A percentile compares a stretch with the other conserved stretches of the same genome.
Evolutionary conservation across 1,140 invertebrate species (phyloP).

Genomic region (Homalodisca vitripennis): DNA sequence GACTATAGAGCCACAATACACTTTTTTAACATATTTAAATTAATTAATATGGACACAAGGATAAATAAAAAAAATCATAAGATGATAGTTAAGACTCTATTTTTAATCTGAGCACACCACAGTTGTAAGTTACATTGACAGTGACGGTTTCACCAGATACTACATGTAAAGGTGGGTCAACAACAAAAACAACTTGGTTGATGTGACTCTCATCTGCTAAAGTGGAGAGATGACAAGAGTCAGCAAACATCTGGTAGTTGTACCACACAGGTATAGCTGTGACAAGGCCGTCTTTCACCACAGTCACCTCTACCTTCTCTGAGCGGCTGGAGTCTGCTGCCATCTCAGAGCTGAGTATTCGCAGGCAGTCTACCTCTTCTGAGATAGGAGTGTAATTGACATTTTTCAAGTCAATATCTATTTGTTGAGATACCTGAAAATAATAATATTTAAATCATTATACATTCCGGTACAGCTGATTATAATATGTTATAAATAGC

Average conservation of each 20-base stretch:
- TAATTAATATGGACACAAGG: no score
- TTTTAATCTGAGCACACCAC: neutral
- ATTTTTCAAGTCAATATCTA: neutral
- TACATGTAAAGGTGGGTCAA: conserved; percentile 2
- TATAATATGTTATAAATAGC: neutral
- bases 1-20: no score
- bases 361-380: neutral
- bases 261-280: neutral
- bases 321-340: neutral
- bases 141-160: neutral
- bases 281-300: neutral
- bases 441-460: neutral
- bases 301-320: neutral
- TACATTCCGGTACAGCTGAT: neutral
- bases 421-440: neutral
- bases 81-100: neutral
- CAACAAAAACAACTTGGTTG: conserved; percentile 17
- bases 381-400: neutral
- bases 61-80: neutral
- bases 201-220: neutral
- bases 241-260: neutral
- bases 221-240: neutral
- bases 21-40: no score
- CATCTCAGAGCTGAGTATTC: neutral
- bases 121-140: neutral